Conservation (phyloP, 2,113 vertebrate genomes). For the Sigmodon hispidus region DNA sequence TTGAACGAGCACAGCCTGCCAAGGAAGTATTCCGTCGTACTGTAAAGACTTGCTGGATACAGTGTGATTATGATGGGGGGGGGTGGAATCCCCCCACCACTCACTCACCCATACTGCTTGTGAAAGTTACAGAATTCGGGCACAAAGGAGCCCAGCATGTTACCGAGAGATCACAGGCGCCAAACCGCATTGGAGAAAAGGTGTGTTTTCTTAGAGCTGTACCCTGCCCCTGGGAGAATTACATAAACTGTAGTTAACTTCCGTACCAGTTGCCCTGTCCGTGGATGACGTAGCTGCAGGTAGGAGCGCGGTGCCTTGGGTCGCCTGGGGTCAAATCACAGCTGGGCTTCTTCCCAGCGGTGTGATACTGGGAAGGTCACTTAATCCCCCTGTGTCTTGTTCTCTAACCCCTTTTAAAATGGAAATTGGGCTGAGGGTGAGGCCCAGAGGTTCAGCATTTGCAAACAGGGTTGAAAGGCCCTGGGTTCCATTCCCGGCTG, state of each 20-base stretch:
- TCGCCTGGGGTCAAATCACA: constrained; percentile 1
- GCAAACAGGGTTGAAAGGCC: not conserved
- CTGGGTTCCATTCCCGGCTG: not conserved
- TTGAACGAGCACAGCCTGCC: not conserved
- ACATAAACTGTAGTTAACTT: constrained; percentile 47
- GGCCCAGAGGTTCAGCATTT: not conserved
- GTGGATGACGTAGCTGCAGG: not conserved
- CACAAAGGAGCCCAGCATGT: not conserved
- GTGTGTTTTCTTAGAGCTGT: not conserved
- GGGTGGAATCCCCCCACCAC: not conserved
- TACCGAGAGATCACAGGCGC: not conserved
- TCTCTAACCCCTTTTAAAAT: not conserved
- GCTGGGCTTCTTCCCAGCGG: not conserved
- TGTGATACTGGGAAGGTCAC: not conserved
- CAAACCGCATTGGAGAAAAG: not conserved
- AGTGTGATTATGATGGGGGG: not conserved
- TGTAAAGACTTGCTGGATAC: not conserved
- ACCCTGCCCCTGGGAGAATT: not conserved
- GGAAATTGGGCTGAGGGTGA: not conserved
- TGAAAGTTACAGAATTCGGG: not conserved
- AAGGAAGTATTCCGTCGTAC: not conserved
- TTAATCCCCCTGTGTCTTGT: not conserved
- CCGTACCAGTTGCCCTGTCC: not conserved
- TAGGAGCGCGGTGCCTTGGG: not conserved
- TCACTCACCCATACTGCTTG: not conserved